A percentile compares a stretch with the other conserved stretches of the same genome.
Conservation (phyloP, 2,888 invertebrate species). For the Agriopis aurantiaria region DNA sequence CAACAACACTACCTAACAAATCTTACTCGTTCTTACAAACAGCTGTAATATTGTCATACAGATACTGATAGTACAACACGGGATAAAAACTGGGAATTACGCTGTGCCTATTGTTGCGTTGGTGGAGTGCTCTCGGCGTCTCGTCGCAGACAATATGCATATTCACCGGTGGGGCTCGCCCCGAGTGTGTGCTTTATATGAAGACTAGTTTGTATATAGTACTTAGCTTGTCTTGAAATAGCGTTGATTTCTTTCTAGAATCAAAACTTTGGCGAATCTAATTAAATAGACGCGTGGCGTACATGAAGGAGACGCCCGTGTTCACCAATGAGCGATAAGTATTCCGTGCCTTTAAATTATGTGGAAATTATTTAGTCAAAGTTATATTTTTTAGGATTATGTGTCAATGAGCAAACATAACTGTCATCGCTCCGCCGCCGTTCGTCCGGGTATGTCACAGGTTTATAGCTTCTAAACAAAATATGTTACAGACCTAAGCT, state of each 20-base stretch:
- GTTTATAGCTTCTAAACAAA: too few species aligned
- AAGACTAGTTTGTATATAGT: constrained; percentile 2
- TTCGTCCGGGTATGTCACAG: too few species aligned
- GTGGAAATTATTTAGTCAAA: too few species aligned
- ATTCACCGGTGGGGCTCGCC: constrained; percentile 54
- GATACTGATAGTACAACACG: constrained; percentile 50
- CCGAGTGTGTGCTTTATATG: constrained; percentile 26
- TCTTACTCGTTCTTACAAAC: constrained; percentile 4
- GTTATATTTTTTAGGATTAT: too few species aligned
- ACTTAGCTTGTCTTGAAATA: neutral
- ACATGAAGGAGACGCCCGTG: too few species aligned
- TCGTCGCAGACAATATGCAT: constrained; percentile 75
- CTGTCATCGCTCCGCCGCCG: too few species aligned
- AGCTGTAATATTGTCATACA: constrained; percentile 4
- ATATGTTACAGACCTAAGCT: too few species aligned
- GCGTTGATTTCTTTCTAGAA: neutral
- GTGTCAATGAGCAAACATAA: too few species aligned
- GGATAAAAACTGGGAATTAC: constrained; percentile 68
- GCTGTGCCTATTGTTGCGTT: constrained; percentile 67
- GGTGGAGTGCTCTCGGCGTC: constrained; percentile 66
- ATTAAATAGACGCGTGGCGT: too few species aligned
- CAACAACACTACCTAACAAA: neutral
- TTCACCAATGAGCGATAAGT: too few species aligned
- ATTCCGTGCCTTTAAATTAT: too few species aligned
- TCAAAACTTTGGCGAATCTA: too few species aligned